A percentile compares a stretch with the other conserved stretches of the same genome.
These are phyloP conservation scores for Indri indri DNA, from an alignment of 2,113 vertebrate genomes.

Conservation along the genomic window DNA sequence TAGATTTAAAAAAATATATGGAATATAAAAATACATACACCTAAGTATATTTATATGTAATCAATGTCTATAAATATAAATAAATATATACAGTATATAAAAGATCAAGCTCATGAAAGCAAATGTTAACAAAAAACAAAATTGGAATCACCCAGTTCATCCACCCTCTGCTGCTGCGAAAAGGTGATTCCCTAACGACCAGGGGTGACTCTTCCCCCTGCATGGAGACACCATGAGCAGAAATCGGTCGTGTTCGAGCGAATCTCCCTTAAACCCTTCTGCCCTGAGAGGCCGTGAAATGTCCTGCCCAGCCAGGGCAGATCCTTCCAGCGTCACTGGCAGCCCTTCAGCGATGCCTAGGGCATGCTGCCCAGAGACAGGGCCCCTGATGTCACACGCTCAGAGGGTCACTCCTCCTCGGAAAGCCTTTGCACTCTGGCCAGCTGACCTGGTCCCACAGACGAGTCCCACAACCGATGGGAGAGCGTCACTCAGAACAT, in stretches of 20 bases:
- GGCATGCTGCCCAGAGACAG: not conserved
- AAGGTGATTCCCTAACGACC: not conserved
- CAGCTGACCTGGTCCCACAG: not conserved
- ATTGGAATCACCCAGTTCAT: not conserved
- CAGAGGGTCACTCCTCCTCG: not conserved
- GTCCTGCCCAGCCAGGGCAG: not conserved
- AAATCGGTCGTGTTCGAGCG: fast-evolving
- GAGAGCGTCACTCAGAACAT: no score
- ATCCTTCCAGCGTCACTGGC: not conserved
- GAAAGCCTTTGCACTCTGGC: not conserved
- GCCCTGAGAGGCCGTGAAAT: not conserved
- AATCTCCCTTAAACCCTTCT: not conserved
- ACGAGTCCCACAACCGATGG: fast-evolving
- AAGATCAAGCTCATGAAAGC: not conserved
- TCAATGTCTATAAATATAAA: not conserved
- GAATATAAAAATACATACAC: not conserved
- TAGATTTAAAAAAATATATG: not conserved
- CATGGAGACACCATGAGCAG: not conserved
- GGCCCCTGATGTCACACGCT: fast-evolving
- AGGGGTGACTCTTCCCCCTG: not conserved
- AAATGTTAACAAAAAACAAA: not conserved
- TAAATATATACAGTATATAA: not conserved
- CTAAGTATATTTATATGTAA: not conserved
- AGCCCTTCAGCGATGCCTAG: not conserved
- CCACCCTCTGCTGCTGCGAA: not conserved